A percentile compares a stretch with the other conserved stretches of the same genome.
Conservation (phyloP, 2,113 vertebrate genomes). For the Baryphthengus martii region DNA sequence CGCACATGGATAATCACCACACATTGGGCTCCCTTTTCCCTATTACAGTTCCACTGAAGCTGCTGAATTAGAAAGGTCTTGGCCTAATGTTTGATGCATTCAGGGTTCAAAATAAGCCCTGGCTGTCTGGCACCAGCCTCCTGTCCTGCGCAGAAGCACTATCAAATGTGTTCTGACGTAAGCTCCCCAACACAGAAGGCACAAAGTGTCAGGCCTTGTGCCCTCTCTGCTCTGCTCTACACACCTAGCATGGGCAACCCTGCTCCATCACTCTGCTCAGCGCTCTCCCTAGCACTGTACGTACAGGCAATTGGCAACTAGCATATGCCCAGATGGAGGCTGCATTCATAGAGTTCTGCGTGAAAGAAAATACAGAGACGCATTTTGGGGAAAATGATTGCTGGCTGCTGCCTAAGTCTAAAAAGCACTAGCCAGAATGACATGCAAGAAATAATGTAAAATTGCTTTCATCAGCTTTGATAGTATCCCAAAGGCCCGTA, state of each 20-base stretch:
- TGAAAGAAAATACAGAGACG: not conserved
- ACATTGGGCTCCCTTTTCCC: not conserved
- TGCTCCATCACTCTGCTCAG: not conserved
- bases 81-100: not conserved
- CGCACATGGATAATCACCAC: not conserved
- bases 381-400: not conserved
- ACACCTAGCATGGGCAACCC: rapidly evolving
- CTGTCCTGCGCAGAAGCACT: not conserved
- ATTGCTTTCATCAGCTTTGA: not conserved
- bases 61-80: not conserved
- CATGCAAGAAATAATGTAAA: not conserved
- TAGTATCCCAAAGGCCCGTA: not conserved
- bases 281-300: rapidly evolving
- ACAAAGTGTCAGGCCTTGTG: too few relatives aligned
- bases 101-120: not conserved
- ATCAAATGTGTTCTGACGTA: not conserved
- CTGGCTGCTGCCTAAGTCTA: not conserved
- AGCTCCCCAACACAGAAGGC: not conserved
- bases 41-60: not conserved
- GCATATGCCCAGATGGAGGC: not conserved
- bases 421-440: not conserved
- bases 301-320: rapidly evolving
- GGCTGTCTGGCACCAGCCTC: not conserved
- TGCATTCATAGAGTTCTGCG: not conserved
- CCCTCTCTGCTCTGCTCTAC: not conserved